Evolutionary conservation across 2,797 vertebrate genomes (phyloP).

Genomic region (Capromys pilorides): DNA sequence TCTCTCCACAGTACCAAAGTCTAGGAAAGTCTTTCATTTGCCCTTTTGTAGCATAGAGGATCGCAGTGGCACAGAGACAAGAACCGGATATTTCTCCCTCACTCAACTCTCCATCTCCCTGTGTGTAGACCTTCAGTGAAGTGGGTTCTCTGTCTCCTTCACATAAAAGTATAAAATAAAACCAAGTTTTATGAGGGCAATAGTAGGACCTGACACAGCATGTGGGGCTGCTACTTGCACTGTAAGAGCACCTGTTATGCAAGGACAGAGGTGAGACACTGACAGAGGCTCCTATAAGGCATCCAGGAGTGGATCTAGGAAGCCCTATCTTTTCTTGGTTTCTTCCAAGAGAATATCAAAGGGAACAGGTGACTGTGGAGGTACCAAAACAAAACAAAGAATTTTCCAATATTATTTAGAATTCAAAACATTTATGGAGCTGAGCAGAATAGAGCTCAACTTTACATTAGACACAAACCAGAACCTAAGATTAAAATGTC

Average conservation of each 20-base stretch:
- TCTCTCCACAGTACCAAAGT: neutral
- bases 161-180: neutral
- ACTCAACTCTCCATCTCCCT: neutral
- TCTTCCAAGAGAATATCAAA: neutral
- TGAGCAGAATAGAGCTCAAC: neutral
- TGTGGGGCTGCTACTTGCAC: neutral
- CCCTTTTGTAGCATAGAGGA: neutral
- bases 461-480: neutral
- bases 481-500: conserved; percentile 2
- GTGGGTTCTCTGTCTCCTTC: neutral
- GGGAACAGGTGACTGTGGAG: neutral
- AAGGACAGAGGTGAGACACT: neutral
- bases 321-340: neutral
- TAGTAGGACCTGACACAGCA: neutral
- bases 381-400: neutral
- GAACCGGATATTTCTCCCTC: neutral
- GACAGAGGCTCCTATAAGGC: neutral
- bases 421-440: neutral
- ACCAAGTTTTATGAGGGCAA: neutral
- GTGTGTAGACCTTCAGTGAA: neutral
- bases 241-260: neutral
- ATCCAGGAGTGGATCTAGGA: neutral
- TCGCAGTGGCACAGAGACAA: neutral
- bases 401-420: neutral
- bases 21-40: neutral